Evolutionary conservation across 1,140 invertebrate species (phyloP), one percentile per base, ranked within the genome.

Genomic region (Bombus balteatus): DNA sequence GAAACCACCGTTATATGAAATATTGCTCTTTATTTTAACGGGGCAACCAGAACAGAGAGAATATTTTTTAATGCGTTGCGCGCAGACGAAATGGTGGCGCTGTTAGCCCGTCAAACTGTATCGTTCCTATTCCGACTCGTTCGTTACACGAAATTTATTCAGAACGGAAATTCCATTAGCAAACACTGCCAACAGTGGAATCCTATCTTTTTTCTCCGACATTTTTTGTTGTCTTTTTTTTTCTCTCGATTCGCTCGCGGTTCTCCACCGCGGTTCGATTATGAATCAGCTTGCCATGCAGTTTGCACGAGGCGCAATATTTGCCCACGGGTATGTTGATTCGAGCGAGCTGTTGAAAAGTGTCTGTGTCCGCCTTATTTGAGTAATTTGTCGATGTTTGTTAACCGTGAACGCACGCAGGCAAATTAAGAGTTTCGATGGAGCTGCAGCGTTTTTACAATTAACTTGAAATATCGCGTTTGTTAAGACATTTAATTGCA

Each of bases 61-160:
- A 70, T 68, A 57, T 77, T 83, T 62, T 62, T 76, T 57, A 68
- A 77, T 77, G 62, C 73, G 28, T 66, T 12, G 9, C 37, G 28
- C 59, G 34, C 73, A 37, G 73, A 28, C 28, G 18, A 47, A 77
- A 76, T 68, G 41, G 62, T 57, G 10, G 3, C 73, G 59, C 57
- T 77, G 81, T 83, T 83, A 83, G 59, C n/a, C 43, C 73, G 73
- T 77, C 73, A 53, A 83, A 83, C 62, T 70, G 62, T 77, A 77
- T 47, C 62, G 34, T n/a, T 9, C 41, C 25, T 28, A 43, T 59
- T 22, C 71, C 15, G 32, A 25, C 28, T 8, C 57, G 65, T 47
- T 72, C 75, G 76, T 71, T 72, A 62, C 82, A 59, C 39, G 76
- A 78, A 72, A 77, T 83, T 83, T 77, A 83, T 83, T 83, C 81